These are phyloP conservation scores for Stegana nigrithorax DNA, from an alignment of 2,888 invertebrate species.

Conservation along the genomic window DNA sequence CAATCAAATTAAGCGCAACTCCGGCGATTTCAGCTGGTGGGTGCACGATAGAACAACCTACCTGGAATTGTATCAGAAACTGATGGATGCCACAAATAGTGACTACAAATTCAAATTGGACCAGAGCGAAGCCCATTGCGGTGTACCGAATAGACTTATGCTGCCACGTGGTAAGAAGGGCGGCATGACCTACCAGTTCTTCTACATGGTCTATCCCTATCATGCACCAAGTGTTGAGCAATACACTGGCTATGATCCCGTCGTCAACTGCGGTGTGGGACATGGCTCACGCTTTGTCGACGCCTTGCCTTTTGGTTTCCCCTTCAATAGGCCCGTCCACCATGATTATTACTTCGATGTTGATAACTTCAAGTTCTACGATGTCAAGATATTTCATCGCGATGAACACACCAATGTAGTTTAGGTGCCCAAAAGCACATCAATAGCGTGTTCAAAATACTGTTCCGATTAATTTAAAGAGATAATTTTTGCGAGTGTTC, in stretches of 20 bases:
- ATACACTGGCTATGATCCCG: slow-evolving; percentile 70
- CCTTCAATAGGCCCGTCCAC: slow-evolving; percentile 78
- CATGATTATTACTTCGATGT: slow-evolving; percentile 73
- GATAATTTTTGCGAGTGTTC: no score
- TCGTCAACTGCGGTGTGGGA: slow-evolving; percentile 70
- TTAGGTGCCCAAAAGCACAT: no score
- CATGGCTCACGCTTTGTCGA: slow-evolving; percentile 68
- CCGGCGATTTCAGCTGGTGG: slow-evolving; percentile 76
- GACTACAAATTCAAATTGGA: slow-evolving; percentile 69
- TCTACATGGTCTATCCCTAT: slow-evolving; percentile 73
- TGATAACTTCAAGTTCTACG: slow-evolving; percentile 77
- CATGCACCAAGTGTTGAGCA: slow-evolving; percentile 68
- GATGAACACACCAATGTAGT: slow-evolving; percentile 66
- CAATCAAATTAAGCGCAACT: slow-evolving; percentile 71
- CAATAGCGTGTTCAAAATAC: no score
- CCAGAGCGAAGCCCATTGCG: slow-evolving; percentile 70
- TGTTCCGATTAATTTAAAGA: no score
- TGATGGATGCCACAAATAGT: slow-evolving; percentile 69
- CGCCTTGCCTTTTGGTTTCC: slow-evolving; percentile 76
- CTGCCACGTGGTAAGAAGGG: slow-evolving; percentile 75
- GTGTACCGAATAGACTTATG: slow-evolving; percentile 74
- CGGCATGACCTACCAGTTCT: slow-evolving; percentile 74
- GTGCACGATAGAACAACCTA: slow-evolving; percentile 73
- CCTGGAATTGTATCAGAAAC: slow-evolving; percentile 69
- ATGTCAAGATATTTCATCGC: slow-evolving; percentile 76